phyloP scores from a whole-genome alignment of 2,797 vertebrate species.

The Triplophysa bombifrons region DNA sequence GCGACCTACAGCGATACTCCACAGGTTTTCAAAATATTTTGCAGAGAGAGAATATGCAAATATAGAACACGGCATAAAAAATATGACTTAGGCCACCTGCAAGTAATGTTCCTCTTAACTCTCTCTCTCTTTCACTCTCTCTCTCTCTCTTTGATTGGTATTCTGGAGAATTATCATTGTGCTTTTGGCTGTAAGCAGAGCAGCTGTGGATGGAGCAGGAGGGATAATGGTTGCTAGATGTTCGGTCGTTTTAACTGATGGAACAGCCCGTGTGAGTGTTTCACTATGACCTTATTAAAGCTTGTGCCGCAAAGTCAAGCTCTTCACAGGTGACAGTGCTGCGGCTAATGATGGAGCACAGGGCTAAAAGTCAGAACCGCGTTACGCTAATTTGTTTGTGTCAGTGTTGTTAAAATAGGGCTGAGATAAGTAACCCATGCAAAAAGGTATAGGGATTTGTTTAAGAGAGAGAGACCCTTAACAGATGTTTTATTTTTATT shows the following conservation, averaged over 20 bases:
- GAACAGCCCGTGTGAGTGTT: constrained; percentile 36
- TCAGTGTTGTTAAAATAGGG: constrained; percentile 35
- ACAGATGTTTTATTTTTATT: neutral
- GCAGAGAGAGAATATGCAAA: constrained; percentile 11
- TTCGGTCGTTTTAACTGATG: constrained; percentile 50
- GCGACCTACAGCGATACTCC: constrained; percentile 5
- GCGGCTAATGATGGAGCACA: constrained; percentile 26
- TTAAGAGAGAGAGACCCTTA: constrained; percentile 6
- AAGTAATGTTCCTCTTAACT: constrained; percentile 35
- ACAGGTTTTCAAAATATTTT: constrained; percentile 31
- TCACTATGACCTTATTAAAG: constrained; percentile 54
- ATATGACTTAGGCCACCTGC: constrained; percentile 37
- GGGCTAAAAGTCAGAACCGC: constrained; percentile 9
- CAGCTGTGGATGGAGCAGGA: constrained; percentile 32
- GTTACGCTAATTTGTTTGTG: constrained; percentile 31
- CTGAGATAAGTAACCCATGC: constrained; percentile 15
- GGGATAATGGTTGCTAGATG: constrained; percentile 51
- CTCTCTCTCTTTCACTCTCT: constrained; percentile 5
- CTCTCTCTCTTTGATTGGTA: constrained; percentile 10
- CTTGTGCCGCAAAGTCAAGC: constrained; percentile 40
- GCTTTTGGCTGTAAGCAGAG: constrained; percentile 24
- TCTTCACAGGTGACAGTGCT: constrained; percentile 23
- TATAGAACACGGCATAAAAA: constrained; percentile 22
- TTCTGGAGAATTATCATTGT: constrained; percentile 31
- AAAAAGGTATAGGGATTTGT: constrained; percentile 14